Evolutionary conservation across 2,888 invertebrate species (phyloP).

Genomic region (Boloria selene): DNA sequence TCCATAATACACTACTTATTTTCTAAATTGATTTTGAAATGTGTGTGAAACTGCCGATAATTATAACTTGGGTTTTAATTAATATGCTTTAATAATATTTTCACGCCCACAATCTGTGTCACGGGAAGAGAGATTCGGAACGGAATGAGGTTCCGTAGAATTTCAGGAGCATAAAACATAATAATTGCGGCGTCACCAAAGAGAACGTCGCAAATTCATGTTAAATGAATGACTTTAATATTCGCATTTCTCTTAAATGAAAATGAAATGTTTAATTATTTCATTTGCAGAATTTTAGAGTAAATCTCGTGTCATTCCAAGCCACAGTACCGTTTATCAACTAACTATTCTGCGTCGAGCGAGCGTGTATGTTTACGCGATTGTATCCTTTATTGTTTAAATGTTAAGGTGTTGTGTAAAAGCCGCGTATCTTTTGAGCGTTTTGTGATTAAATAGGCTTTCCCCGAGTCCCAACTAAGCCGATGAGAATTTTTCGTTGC

Average conservation of each 20-base stretch:
- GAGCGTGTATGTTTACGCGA: conserved; percentile 13
- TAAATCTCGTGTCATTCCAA: conserved; percentile 28
- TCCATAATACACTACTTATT: too few species aligned
- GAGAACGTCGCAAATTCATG: conserved; percentile 1
- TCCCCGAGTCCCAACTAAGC: conserved; percentile 30
- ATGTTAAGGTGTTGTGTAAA: conserved; percentile 7
- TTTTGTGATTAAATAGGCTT: conserved; percentile 29
- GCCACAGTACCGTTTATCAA: conserved; percentile 31
- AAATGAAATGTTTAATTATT: conserved; percentile 24
- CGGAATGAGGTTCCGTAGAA: too few species aligned
- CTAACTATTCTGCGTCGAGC: not conserved
- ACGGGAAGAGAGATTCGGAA: too few species aligned
- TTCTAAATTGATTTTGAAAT: too few species aligned
- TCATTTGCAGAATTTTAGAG: conserved; percentile 27
- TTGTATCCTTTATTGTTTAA: conserved; percentile 4
- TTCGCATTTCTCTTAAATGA: conserved; percentile 8
- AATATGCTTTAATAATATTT: too few species aligned
- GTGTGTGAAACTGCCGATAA: too few species aligned
- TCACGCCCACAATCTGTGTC: too few species aligned
- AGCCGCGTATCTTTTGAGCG: conserved; percentile 1
- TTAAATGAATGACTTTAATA: conserved; percentile 2
- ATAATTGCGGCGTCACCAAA: not conserved
- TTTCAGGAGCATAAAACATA: too few species aligned
- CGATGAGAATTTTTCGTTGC: conserved; percentile 21
- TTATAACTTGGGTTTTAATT: too few species aligned